Evolutionary conservation across 2,113 vertebrate genomes (phyloP), one percentile per base, ranked within the genome.

Genomic region (Myiagra hebetior): DNA sequence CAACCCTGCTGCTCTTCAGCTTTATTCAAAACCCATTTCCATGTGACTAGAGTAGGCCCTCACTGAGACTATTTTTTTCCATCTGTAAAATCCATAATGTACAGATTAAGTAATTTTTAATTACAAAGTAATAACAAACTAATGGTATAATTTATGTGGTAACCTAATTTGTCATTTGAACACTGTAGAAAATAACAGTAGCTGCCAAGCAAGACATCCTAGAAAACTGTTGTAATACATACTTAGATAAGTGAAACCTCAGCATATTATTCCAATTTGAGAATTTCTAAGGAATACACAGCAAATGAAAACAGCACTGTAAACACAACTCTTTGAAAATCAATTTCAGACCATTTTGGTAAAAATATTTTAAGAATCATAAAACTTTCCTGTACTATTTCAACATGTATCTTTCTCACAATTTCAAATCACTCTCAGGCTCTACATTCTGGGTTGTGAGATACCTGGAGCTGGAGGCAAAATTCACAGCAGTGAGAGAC

Each of bases 41-140:
- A 37, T 14, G 50, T 59, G 39, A 59, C 79, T 44, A 44, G n/a
- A 83, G 33, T 4, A 55, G 37, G 16, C 21, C 95, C 39, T 81
- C 62, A 20, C 19, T 17, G 13, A 87, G 44, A 31, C 39, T 80
- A 13, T 52, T 65, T 84, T 83, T 89, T 95, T 44, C 39, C 41
- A 60, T 84, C 64, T 86, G 76, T 67, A 92, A 92, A 73, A 91
- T 59, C 35, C 0, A 0, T 59, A 92, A 73, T 55, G 37, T 22
- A 85, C 46, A 90, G 50, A 91, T 91, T 72, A 93, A 95, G 70
- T 83, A 0, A 82, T 89, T 94, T 87, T 94, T 93, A 95, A 96
- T 94, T 89, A 89, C 53, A 87, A 90, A 91, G 52, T 77, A 94
- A 85, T 85, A 95, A 76, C n/a, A 49, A 93, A 64, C 50, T 88